Base-by-base conservation (phyloP, 2,797 vertebrate species). In the Kryptolebias ocellatus region DNA sequence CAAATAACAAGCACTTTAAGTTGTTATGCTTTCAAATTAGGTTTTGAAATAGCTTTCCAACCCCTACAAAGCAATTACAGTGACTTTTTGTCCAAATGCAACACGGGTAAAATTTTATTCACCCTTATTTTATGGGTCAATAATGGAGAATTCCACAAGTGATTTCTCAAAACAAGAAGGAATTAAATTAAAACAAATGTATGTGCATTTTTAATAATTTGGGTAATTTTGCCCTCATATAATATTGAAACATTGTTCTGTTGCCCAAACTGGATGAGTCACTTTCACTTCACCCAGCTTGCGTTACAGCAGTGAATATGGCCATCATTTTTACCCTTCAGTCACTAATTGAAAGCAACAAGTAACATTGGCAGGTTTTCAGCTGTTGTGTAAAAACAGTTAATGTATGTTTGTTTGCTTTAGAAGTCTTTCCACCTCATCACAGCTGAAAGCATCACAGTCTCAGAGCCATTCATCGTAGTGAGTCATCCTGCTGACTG, bases 401-500 rank as follows among this genome's bases (percentile, higher is more conserved):
- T 12, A 34, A 61, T 51, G 60, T 55, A 54, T 50, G 65, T 72
- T 74, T 82, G 80, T 87, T 79, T 80, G 42, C 60, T 57, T 63
- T 54, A 42, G 45, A 69, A 55, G 37, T 46, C 61, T 73, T 76
- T 60, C 69, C 65, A 55, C 1, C 52, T 45, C 45, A 67, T 64
- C 63, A 60, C 44, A 49, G 53, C 58, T 60, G 55, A 69, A 70
- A 83, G 66, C 29, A 29, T 53, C 72, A 57, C 64, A 65, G 44
- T 67, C 24, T 37, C 53, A 67, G 65, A 66, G 65, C 73, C 72
- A 54, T 8, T 45, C 52, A 64, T 51, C 60, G 53, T 67, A 76
- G 79, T 79, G 76, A 84, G 77, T 85, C 76, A 74, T 76, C 80
- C 67, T 70, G 64, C 67, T 53, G 77, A 82, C 67, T 69, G 53